Evolutionary conservation across 2,113 vertebrate species (phyloP).

Genomic region (Ceratotherium simum): DNA sequence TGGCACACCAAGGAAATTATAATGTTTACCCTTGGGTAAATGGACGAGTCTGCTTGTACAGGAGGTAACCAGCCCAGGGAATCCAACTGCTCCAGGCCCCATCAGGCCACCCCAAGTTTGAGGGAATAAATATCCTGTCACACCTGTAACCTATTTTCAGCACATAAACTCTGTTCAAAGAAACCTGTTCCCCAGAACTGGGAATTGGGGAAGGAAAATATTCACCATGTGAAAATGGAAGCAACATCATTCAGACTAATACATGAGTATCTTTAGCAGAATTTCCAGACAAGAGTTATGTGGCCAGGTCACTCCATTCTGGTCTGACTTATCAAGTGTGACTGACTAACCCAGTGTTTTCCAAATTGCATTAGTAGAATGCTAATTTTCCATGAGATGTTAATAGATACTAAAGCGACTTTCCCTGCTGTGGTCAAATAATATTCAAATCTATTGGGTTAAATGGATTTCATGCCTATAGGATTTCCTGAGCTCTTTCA

Average conservation of each 20-base stretch:
- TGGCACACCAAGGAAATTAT: conserved; percentile 25
- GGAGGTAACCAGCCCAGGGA: neutral
- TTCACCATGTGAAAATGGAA: neutral
- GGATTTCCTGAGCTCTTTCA: neutral
- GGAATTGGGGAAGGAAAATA: conserved; percentile 12
- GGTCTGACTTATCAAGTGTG: neutral
- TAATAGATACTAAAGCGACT: neutral
- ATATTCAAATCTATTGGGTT: neutral
- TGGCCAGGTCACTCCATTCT: neutral
- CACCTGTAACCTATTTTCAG: neutral
- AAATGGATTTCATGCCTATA: conserved; percentile 27
- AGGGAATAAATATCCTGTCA: neutral
- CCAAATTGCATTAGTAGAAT: neutral
- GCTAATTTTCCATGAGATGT: neutral
- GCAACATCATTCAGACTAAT: neutral
- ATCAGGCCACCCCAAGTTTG: neutral
- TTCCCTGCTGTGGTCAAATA: neutral
- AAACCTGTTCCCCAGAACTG: neutral
- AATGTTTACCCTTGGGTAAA: neutral
- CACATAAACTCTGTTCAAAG: neutral
- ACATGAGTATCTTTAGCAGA: neutral
- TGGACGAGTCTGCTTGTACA: neutral
- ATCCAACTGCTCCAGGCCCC: neutral
- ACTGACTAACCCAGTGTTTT: neutral
- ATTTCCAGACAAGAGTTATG: conserved; percentile 12